Percentiles rank a stretch among this genome's conserved stretches.
These are phyloP conservation scores for Tetrao urogallus DNA, from an alignment of 2,113 vertebrate genomes.

Conservation along the genomic window DNA sequence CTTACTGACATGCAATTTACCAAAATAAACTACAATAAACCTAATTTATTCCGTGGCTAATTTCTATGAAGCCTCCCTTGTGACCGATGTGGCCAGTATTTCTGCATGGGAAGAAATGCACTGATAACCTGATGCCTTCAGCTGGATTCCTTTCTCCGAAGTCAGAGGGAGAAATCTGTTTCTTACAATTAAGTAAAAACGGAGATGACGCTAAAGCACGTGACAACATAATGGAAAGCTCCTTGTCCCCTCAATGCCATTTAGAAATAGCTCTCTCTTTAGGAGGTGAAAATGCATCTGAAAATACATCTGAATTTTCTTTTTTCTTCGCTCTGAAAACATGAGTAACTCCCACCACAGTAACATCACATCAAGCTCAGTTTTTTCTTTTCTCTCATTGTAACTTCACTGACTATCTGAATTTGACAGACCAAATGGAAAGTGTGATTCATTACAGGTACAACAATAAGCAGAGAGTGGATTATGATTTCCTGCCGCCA, in stretches of 20 bases:
- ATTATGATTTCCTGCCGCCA: neutral
- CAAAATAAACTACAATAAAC: neutral
- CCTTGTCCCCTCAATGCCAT: neutral
- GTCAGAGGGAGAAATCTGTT: neutral
- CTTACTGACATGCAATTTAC: neutral
- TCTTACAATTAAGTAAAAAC: neutral
- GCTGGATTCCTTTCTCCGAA: neutral
- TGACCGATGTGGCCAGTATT: neutral
- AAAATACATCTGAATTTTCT: neutral
- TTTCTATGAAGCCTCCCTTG: slow-evolving; percentile 1
- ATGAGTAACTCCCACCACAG: neutral
- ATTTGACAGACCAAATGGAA: slow-evolving; percentile 27
- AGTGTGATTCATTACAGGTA: neutral
- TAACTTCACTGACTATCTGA: neutral
- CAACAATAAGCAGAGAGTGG: slow-evolving; percentile 7
- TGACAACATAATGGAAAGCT: neutral
- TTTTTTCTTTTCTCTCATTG: neutral
- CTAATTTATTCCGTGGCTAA: neutral
- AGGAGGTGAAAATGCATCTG: neutral
- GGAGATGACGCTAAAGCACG: neutral
- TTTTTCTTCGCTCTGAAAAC: neutral
- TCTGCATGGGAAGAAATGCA: neutral
- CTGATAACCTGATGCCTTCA: neutral
- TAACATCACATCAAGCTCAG: neutral
- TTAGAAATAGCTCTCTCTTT: neutral